phyloP scores from a whole-genome alignment of 2,113 vertebrate species.

The Labeo rohita region DNA sequence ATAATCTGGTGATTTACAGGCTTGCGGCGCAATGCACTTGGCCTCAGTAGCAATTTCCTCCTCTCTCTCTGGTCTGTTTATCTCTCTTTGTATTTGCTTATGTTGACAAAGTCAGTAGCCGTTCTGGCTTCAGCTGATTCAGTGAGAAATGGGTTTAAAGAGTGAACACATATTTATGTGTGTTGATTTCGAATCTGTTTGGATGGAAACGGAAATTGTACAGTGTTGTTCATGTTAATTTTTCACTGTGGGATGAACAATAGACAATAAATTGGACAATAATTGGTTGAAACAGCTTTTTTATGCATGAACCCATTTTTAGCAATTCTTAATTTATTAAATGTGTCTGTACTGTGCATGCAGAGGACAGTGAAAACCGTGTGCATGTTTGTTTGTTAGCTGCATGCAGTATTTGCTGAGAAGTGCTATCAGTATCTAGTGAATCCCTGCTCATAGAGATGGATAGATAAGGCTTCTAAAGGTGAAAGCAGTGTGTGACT shows the following conservation, averaged over 20 bases:
- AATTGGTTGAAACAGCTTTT: neutral
- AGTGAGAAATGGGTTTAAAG: slow-evolving; percentile 52
- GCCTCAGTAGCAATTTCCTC: slow-evolving; percentile 38
- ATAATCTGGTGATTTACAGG: slow-evolving; percentile 81
- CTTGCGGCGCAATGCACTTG: slow-evolving; percentile 49
- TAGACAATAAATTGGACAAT: slow-evolving; percentile 8
- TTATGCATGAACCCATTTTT: slow-evolving; percentile 6
- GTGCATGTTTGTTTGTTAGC: slow-evolving; percentile 19
- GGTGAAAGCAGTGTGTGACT: slow-evolving; percentile 50
- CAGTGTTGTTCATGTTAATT: neutral
- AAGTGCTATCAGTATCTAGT: slow-evolving; percentile 56
- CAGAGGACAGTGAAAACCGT: neutral
- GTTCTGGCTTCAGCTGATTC: slow-evolving; percentile 63
- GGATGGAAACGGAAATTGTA: neutral
- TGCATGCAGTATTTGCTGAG: slow-evolving; percentile 45
- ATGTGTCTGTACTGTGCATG: slow-evolving; percentile 7
- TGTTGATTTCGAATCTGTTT: neutral
- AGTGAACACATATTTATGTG: neutral
- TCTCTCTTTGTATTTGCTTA: slow-evolving; percentile 67
- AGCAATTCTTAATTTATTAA: slow-evolving; percentile 12
- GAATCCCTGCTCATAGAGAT: slow-evolving; percentile 70
- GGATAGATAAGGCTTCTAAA: slow-evolving; percentile 54
- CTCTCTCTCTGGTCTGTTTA: slow-evolving; percentile 57
- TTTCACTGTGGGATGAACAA: slow-evolving; percentile 3
- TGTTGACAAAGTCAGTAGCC: slow-evolving; percentile 67